Evolutionary conservation across 2,113 vertebrate genomes (phyloP), one percentile per base, ranked within the genome.

Genomic region (Mormyrus iriodes): DNA sequence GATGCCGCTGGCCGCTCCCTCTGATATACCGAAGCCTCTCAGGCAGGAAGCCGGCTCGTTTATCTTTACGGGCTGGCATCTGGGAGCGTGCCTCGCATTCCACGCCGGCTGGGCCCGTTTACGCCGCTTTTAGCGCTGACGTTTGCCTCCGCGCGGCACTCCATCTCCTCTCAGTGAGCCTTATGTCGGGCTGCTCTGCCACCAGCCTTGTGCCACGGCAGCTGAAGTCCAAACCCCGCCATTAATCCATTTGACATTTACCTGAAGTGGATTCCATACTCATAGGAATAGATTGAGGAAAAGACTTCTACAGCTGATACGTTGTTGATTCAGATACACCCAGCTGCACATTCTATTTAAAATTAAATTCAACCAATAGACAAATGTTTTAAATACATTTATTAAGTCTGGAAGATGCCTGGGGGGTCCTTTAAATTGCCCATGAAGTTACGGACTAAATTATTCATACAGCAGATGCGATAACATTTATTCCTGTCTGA

Each of bases 201-300:
- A 4, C 44, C 19, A n/a, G 35, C 24, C 82, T 27, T 44, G 19
- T 13, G 42, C 44, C 19, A 10, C 19, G 0, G 73, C 73, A 17
- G 44, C 82, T n/a, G 82, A 48, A 84, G 82, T 48, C 21, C 39
- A 48, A 19, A 24, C 42, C 44, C 76, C 0, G 21, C 24, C 44
- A 84, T 84, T 84, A 84, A 44, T 84, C 44, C 82, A n/a, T 21
- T 84, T 48, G 82, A 84, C 82, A 27, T 84, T 84, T 84, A 84
- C 44, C 42, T 46, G 42, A 46, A 84, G 82, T 44, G 24, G 82
- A 12, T n/a, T 31, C 44, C 44, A 2, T 84, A 21, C 44, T 24
- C 42, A 13, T 10, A 84, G 44, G 44, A 84, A 84, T 13, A 84
- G 82, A 27, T 19, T n/a, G n/a, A n/a, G n/a, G n/a, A 17, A n/a